Evolutionary conservation across 2,113 vertebrate species (phyloP), one percentile per base, ranked within the genome.

Genomic region (Cryptomyrus ogoouensis): DNA sequence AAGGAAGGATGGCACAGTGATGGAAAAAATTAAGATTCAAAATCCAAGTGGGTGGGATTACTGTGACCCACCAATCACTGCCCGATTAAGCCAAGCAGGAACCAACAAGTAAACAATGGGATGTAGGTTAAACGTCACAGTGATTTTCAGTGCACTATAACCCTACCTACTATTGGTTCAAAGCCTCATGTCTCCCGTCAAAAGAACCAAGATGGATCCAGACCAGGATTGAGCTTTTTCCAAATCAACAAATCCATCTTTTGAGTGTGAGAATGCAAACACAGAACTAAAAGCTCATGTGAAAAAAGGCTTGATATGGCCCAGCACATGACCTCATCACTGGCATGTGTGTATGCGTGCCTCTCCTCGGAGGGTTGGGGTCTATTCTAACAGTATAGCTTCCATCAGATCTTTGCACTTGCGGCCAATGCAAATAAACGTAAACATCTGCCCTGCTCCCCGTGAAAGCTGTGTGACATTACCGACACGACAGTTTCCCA

Each of bases 391-490:
- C 93, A 89, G 88, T 90, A 91, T 91, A 92, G 89, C 89, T 92
- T 92, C 89, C 92, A 58, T 93, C 46, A 13, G 89, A 93, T 89
- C 74, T 89, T 19, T 44, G 90, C 21, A 15, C 58, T 92, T 89
- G 89, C 89, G 92, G 94, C 95, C 94, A 95, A 87, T 91, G 88
- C 89, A 95, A 95, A 95, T 94, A 95, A 94, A 94, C 91, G 90
- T 93, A 92, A 93, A 93, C 93, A 94, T 95, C 93, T 93, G 93
- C 92, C 94, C 93, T 91, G 90, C 92, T 91, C 91, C 91, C 92
- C 86, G 89, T 88, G 87, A 92, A 91, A 89, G 88, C 85, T 83
- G 91, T 89, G 93, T 91, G 80, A 93, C 92, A 91, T 92, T 90
- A 83, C 88, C n/a, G 49, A 93, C 92, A 91, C 90, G 35, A 90